Conservation (phyloP, 2,888 invertebrate genomes). For the Dryococelus australis region DNA sequence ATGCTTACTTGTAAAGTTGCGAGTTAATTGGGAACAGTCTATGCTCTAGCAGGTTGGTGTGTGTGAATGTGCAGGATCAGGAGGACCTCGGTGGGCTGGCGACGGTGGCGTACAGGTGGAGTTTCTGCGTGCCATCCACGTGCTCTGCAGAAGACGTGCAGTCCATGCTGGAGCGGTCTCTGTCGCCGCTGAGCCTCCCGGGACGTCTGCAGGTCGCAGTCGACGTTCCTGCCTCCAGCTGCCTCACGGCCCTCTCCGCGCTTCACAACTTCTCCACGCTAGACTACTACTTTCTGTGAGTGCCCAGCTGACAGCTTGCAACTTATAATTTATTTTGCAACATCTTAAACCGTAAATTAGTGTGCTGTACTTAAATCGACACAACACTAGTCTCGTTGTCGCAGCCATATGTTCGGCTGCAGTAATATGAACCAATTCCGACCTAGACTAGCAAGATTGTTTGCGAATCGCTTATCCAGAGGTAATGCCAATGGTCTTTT, state of each 20-base stretch:
- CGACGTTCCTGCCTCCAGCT: constrained; percentile 50
- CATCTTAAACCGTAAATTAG: no score
- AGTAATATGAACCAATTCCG: no score
- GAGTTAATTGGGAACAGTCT: no score
- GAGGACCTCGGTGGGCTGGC: background rate
- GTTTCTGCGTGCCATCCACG: constrained; percentile 56
- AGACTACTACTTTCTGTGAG: constrained; percentile 55
- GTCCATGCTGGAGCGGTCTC: constrained; percentile 50
- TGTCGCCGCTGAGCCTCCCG: constrained; percentile 52
- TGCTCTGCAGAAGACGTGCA: constrained; percentile 53
- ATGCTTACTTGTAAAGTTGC: no score
- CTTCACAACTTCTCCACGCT: constrained; percentile 45
- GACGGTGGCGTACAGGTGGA: constrained; percentile 50
- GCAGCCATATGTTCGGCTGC: no score
- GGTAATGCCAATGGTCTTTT: no score
- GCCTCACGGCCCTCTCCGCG: constrained; percentile 50
- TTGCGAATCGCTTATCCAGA: no score
- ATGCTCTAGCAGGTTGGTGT: no score
- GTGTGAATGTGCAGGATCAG: background rate
- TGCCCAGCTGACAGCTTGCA: background rate
- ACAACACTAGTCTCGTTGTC: no score
- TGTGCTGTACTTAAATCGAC: no score
- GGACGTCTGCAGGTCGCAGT: constrained; percentile 52
- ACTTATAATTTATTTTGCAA: no score
- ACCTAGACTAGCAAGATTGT: no score